Evolutionary conservation across 23 tunicate species (phyloP).

Genomic region (Clavelina lepadiformis): DNA sequence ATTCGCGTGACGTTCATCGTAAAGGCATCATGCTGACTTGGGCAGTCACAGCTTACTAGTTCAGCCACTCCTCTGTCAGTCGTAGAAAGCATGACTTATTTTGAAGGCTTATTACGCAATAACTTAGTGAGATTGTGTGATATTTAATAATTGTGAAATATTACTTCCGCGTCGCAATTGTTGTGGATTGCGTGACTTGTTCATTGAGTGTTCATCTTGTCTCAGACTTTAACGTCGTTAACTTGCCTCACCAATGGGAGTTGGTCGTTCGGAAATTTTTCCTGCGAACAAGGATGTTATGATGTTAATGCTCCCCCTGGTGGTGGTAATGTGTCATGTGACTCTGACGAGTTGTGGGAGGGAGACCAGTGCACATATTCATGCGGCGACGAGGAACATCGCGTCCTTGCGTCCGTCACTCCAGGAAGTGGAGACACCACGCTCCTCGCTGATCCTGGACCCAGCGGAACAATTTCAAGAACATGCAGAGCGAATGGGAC

Average conservation of each 20-base stretch:
- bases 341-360: slow-evolving; percentile 4
- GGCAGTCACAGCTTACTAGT: too few species aligned
- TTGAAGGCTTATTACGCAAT: too few species aligned
- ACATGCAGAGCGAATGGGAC: slow-evolving; percentile 44
- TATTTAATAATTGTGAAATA: too few species aligned
- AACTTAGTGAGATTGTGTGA: too few species aligned
- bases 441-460: slow-evolving; percentile 15
- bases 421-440: neutral
- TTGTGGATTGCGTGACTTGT: too few species aligned
- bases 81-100: too few species aligned
- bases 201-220: neutral
- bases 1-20: too few species aligned
- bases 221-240: slow-evolving; percentile 1
- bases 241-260: slow-evolving; percentile 22
- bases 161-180: neutral
- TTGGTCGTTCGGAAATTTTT: slow-evolving; percentile 28
- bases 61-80: too few species aligned
- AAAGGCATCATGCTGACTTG: too few species aligned
- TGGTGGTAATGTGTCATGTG: slow-evolving; percentile 27
- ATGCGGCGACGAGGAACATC: slow-evolving; percentile 19
- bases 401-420: slow-evolving; percentile 14
- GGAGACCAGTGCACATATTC: slow-evolving; percentile 49
- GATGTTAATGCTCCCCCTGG: slow-evolving; percentile 1
- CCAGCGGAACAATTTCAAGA: slow-evolving; percentile 11
- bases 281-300: slow-evolving; percentile 45